Evolutionary conservation across 2,113 vertebrate genomes (phyloP), one percentile per base, ranked within the genome.

Genomic region (Corydoras sp.): DNA sequence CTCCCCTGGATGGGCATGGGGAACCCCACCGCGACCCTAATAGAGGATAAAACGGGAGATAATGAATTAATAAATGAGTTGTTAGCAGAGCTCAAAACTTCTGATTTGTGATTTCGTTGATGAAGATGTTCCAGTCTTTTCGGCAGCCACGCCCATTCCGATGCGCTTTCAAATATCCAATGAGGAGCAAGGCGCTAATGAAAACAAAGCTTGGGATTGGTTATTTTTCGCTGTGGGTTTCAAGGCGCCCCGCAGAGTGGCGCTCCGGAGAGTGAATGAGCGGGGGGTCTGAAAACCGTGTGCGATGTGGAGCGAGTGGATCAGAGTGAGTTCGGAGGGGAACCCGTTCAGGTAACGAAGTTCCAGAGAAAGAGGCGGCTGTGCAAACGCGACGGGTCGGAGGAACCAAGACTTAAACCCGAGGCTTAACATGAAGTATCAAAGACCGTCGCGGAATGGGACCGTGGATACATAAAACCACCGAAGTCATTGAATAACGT

Each of bases 161-260:
- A 66, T 54, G 59, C 29, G 61, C 49, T 59, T 65, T 31, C 35
- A 51, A 6, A 31, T 55, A 56, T 72, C 85, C 83, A 85, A 86
- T 86, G 62, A 74, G 76, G 18, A 62, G 32, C 14, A 59, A 51
- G 54, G 60, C 24, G 49, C 62, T 12, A 59, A 63, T 74, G 67
- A 83, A 83, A 85, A 83, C 81, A 83, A 80, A 83, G 29, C 58
- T 31, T 65, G 6, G 9, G 50, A 86, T 88, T 88, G 86, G 86
- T 68, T 72, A 48, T 58, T 43, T 51, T 43, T 31, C 65, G 12
- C 0, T 24, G 31, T 18, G 24, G 68, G 84, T 86, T 85, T 85
- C 82, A 77, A 85, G 82, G 81, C 79, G 71, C 82, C 83, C 83
- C 76, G 49, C n/a, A n/a, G 55, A 29, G 65, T 65, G 54, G 51